Evolutionary conservation across 2,888 invertebrate species (phyloP), one percentile per base, ranked within the genome.

Genomic region (Apomyelois bistriatella): DNA sequence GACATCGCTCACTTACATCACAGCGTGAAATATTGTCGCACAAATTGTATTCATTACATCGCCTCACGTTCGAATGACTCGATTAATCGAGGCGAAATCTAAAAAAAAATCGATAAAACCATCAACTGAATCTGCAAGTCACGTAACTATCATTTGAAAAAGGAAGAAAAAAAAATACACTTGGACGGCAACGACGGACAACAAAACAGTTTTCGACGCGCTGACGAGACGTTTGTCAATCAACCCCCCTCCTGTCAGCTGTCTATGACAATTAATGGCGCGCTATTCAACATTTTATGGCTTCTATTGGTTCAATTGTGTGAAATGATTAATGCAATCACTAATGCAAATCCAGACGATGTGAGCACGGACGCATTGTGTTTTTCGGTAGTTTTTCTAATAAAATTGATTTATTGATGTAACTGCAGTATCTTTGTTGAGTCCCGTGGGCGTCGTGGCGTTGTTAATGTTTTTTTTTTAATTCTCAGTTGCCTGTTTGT

Each of bases 211-310:
- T 56, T 59, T 60, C 58, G 51, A 28, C 32, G 47, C 54, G 69
- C 9, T 60, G 79, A 46, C 46, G 46, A 87, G 89, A 89, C 89
- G 85, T 88, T 88, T 87, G 89, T 89, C 90, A 88, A 88, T 89
- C 89, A 88, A 73, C 75, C 79, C 82, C 77, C 71, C 71, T 68
- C 64, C 82, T 85, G 85, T 82, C 84, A 84, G 67, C 79, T 85
- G 89, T 85, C 90, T 85, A 87, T 90, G 87, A 90, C 89, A 89
- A 89, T 88, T 88, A 88, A 89, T 89, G 87, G 79, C 79, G 63
- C 70, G 68, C 82, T 72, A 86, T 88, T 84, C 82, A 87, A 79
- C 85, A 82, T 85, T 88, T 85, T 86, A 86, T 85, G 81, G 86
- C 76, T 79, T 82, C 85, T 86, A 85, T 87, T 85, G 85, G 86